These are phyloP conservation scores for Zaprionus kolodkinae DNA, from an alignment of 1,140 invertebrate species.

Conservation along the genomic window DNA sequence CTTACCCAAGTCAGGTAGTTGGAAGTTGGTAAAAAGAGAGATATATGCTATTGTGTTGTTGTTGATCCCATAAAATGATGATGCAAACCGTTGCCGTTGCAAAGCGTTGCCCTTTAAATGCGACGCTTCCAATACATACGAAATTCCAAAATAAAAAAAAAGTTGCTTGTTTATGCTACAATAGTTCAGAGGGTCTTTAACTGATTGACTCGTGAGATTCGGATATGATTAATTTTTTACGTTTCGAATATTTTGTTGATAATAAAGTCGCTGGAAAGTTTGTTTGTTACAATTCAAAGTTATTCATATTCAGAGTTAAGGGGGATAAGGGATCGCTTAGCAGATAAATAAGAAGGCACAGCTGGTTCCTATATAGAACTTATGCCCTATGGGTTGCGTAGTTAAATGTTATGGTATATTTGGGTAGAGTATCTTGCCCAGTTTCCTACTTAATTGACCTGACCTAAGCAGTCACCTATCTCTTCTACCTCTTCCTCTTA, in stretches of 20 bases:
- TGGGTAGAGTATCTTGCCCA: not conserved
- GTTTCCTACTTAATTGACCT: not conserved
- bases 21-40: not conserved
- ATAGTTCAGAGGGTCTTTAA: conserved; percentile 21
- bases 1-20: conserved; percentile 27
- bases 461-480: not conserved
- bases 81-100: conserved; percentile 15
- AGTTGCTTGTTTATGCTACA: conserved; percentile 9
- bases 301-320: not conserved
- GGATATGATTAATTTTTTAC: conserved; percentile 18
- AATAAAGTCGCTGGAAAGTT: conserved; percentile 26
- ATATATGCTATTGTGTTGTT: not conserved
- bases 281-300: not conserved
- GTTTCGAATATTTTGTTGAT: conserved; percentile 31
- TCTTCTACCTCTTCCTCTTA: not conserved
- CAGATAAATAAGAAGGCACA: too few relatives aligned
- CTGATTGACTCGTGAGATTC: conserved; percentile 32
- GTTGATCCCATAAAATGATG: conserved; percentile 22
- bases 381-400: too few relatives aligned
- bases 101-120: conserved; percentile 6
- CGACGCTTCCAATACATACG: conserved; percentile 33
- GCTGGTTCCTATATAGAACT: too few relatives aligned
- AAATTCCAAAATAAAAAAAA: conserved; percentile 27
- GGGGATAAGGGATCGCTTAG: too few relatives aligned
- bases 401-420: too few relatives aligned